Percentiles rank a stretch among this genome's conserved stretches.
Conservation (phyloP, 2,797 vertebrate genomes). For the Eupleurogrammus muticus region DNA sequence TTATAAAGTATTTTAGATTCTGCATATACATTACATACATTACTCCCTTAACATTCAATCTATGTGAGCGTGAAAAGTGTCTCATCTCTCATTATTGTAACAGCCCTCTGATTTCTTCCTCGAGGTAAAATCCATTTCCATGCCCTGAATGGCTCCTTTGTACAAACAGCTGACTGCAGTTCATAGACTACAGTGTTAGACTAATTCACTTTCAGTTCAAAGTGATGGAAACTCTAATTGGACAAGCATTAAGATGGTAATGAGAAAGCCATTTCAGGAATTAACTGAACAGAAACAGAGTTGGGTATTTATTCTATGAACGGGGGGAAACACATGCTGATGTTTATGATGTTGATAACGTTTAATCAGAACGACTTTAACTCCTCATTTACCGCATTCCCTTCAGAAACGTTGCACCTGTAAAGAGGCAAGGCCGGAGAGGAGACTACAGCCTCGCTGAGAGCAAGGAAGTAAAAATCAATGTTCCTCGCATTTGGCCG, state of each 20-base stretch:
- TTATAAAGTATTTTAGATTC: background rate
- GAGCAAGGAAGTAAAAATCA: slow-evolving; percentile 64
- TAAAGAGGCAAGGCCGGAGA: slow-evolving; percentile 14
- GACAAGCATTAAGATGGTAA: slow-evolving; percentile 56
- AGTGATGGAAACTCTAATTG: slow-evolving; percentile 59
- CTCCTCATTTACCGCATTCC: slow-evolving; percentile 32
- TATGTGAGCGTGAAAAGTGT: slow-evolving; percentile 37
- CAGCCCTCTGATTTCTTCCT: slow-evolving; percentile 49
- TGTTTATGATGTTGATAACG: no score
- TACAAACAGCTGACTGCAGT: slow-evolving; percentile 56
- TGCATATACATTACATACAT: slow-evolving; percentile 21
- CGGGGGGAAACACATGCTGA: slow-evolving; percentile 18
- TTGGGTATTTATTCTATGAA: slow-evolving; percentile 34
- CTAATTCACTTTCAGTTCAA: slow-evolving; percentile 61
- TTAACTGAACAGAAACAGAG: slow-evolving; percentile 48
- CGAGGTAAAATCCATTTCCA: slow-evolving; percentile 59
- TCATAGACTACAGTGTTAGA: slow-evolving; percentile 32
- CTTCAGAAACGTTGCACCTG: slow-evolving; percentile 21
- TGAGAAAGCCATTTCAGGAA: slow-evolving; percentile 45
- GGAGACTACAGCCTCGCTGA: slow-evolving; percentile 18
- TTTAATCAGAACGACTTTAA: slow-evolving; percentile 25
- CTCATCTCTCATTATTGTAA: slow-evolving; percentile 43
- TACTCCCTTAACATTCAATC: slow-evolving; percentile 27
- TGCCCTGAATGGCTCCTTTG: slow-evolving; percentile 49
- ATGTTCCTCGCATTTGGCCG: slow-evolving; percentile 62